Percentiles rank a stretch among this genome's conserved stretches.
Evolutionary conservation across 2,113 vertebrate genomes (phyloP).

Genomic region (Candoia aspera): DNA sequence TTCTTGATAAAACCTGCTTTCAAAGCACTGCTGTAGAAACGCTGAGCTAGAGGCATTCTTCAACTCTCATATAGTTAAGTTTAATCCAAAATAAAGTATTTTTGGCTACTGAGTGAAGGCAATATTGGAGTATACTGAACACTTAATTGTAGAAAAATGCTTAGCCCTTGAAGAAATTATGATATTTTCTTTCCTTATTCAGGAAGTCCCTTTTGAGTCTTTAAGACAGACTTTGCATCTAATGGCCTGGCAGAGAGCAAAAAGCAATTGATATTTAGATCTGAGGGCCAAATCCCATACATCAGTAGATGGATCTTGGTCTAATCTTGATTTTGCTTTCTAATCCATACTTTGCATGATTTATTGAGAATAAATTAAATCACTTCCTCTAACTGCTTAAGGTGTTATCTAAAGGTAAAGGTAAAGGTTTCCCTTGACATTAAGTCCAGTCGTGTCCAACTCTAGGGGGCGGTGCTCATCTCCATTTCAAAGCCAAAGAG

Average conservation of each 20-base stretch:
- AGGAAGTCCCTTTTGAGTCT: background rate
- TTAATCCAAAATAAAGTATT: background rate
- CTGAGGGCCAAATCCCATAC: background rate
- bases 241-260: background rate
- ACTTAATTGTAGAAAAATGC: background rate
- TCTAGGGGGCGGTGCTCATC: too few relatives aligned
- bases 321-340: background rate
- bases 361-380: background rate
- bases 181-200: background rate
- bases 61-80: background rate
- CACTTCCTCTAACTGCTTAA: background rate
- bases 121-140: background rate
- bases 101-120: background rate
- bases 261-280: background rate
- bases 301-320: background rate
- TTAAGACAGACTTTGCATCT: background rate
- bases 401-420: too few relatives aligned
- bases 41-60: background rate
- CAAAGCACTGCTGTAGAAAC: background rate
- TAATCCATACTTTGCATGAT: background rate
- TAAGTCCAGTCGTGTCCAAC: too few relatives aligned
- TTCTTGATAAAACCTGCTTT: background rate
- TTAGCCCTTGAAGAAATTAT: background rate
- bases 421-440: too few relatives aligned
- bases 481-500: too few relatives aligned